These are phyloP conservation scores for Cryptophagus acutangulus DNA, from an alignment of 2,888 invertebrate genomes.

Conservation along the genomic window DNA sequence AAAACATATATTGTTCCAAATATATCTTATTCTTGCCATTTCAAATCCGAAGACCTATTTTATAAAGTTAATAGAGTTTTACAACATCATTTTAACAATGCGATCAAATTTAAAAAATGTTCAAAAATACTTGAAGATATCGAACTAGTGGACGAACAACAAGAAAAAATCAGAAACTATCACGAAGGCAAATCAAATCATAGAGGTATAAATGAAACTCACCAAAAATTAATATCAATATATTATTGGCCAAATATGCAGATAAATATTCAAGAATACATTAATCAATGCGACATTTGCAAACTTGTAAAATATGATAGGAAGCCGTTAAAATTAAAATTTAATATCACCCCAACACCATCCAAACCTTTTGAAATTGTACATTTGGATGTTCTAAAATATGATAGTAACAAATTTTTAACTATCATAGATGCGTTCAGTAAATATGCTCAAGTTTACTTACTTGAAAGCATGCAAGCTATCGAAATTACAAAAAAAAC, in stretches of 20 bases:
- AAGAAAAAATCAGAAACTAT: neutral
- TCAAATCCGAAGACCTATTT: constrained; percentile 4
- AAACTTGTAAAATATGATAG: constrained; percentile 3
- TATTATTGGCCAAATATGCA: constrained; percentile 8
- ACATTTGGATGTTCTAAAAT: neutral
- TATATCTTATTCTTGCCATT: neutral
- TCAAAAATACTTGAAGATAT: neutral
- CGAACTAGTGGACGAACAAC: neutral
- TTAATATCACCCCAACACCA: constrained; percentile 8
- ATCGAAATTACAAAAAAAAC: too few species aligned
- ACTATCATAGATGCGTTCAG: constrained; percentile 5
- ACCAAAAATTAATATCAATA: neutral
- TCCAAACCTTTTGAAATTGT: constrained; percentile 10
- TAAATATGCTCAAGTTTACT: constrained; percentile 10
- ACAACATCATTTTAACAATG: constrained; percentile 5
- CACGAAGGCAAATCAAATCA: constrained; percentile 3
- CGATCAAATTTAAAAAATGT: constrained; percentile 5
- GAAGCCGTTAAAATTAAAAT: constrained; percentile 7
- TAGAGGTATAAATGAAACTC: constrained; percentile 5
- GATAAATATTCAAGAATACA: constrained; percentile 2
- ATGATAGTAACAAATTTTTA: constrained; percentile 3
- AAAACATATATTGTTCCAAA: constrained; percentile 4
- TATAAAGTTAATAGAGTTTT: neutral
- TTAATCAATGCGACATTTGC: constrained; percentile 6
- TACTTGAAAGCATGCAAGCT: too few species aligned